A percentile compares a stretch with the other conserved stretches of the same genome.
Evolutionary conservation across 92 coral and sea anemone genomes (phyloP).

Genomic region (Heliopora coerulea): DNA sequence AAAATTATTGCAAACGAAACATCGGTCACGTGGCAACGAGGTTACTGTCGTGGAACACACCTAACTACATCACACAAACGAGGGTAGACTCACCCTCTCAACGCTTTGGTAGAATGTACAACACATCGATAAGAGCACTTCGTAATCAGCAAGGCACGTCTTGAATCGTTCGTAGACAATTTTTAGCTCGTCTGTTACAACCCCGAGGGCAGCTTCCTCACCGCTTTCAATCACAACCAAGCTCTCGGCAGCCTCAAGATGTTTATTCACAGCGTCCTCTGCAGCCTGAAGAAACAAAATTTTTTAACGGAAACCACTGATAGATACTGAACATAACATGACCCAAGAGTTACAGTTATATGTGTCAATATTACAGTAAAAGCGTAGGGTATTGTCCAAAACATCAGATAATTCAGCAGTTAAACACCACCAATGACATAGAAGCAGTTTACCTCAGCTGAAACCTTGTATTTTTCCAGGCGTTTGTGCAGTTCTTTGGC

Average conservation of each 20-base stretch:
- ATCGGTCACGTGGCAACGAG: too few relatives aligned
- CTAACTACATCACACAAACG: background rate
- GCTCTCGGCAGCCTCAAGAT: conserved; percentile 82
- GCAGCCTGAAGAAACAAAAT: conserved; percentile 64
- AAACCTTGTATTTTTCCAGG: conserved; percentile 68
- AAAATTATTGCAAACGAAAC: too few relatives aligned
- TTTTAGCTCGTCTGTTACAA: conserved; percentile 93
- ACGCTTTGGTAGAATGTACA: conserved; percentile 96
- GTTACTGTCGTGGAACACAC: too few relatives aligned
- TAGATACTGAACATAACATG: too few relatives aligned
- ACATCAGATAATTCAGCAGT: too few relatives aligned
- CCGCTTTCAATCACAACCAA: conserved; percentile 81
- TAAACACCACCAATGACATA: too few relatives aligned
- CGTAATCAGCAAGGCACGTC: conserved; percentile 90
- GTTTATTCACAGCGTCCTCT: conserved; percentile 92
- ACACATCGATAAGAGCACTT: conserved; percentile 94
- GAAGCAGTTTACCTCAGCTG: conserved; percentile 74
- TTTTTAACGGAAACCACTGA: too few relatives aligned
- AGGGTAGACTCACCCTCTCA: conserved; percentile 65
- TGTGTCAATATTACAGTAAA: too few relatives aligned
- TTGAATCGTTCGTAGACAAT: conserved; percentile 96
- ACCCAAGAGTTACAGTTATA: too few relatives aligned
- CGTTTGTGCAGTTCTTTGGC: conserved; percentile 83
- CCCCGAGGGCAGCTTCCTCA: conserved; percentile 84
- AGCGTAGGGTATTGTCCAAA: too few relatives aligned